Conservation (phyloP, 2,888 invertebrate genomes). For the Meliscaeva auricollis region DNA sequence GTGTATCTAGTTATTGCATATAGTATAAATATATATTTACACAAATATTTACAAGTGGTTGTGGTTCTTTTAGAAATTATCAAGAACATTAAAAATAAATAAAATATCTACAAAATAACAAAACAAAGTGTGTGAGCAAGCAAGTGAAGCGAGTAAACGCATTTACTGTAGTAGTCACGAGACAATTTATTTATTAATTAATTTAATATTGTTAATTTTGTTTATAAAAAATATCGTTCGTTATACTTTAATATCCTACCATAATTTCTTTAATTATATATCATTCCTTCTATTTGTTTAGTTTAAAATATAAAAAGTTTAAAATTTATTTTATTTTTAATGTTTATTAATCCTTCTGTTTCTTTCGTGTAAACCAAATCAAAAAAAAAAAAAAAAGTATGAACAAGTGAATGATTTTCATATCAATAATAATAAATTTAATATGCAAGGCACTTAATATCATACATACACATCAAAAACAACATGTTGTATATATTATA, state of each 20-base stretch:
- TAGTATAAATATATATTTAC: slow-evolving; percentile 64
- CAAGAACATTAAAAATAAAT: slow-evolving; percentile 44
- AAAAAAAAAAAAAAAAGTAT: slow-evolving; percentile 51
- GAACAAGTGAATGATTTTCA: slow-evolving; percentile 66
- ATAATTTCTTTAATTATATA: slow-evolving; percentile 45
- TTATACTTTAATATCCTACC: slow-evolving; percentile 49
- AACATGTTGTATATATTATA: slow-evolving; percentile 75
- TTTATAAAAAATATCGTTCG: slow-evolving; percentile 14
- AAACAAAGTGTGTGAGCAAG: slow-evolving; percentile 15
- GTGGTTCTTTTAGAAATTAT: slow-evolving; percentile 82
- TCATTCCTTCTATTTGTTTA: slow-evolving; percentile 72
- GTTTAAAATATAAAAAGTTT: slow-evolving; percentile 41
- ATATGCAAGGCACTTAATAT: slow-evolving; percentile 66
- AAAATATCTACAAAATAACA: slow-evolving; percentile 9
- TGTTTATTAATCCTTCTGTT: slow-evolving; percentile 75
- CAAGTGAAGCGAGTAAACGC: slow-evolving; percentile 43
- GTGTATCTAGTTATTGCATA: slow-evolving; percentile 68
- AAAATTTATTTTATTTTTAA: slow-evolving; percentile 68
- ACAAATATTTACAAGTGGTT: slow-evolving; percentile 83
- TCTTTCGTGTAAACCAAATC: slow-evolving; percentile 69
- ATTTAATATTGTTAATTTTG: slow-evolving; percentile 40
- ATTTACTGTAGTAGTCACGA: slow-evolving; percentile 30
- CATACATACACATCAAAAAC: slow-evolving; percentile 70
- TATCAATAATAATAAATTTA: slow-evolving; percentile 21
- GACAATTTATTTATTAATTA: slow-evolving; percentile 28